Evolutionary conservation across 2,797 vertebrate species (phyloP), one percentile per base, ranked within the genome.

Genomic region (Nasua narica): DNA sequence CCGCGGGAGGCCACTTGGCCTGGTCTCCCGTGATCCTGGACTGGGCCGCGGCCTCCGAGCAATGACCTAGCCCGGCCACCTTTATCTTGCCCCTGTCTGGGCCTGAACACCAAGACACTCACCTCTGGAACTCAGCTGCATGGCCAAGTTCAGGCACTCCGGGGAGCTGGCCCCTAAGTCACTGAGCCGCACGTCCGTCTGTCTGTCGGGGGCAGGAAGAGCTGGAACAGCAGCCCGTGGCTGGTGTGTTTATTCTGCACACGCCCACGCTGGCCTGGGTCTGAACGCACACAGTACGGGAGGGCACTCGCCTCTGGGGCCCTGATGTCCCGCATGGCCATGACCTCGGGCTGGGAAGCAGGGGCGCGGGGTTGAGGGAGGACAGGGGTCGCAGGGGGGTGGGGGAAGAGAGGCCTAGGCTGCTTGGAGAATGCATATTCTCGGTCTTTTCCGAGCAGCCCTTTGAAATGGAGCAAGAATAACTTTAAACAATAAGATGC

Each of bases 401-500:
- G 86, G n/a, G 15, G 52, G 70, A 46, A 84, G 43, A 25, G 32
- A 60, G 87, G 91, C 70, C 88, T 65, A 0, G 82, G 95, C 95
- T 94, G 97, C 91, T 74, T 84, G 84, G 91, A 97, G 94, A 96
- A 97, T 90, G 91, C 23, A 6, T n/a, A n/a, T n/a, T n/a, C n/a
- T n/a, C n/a, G n/a, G 94, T 91, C 95, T 92, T 90, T 98, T 97
- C 93, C 97, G 94, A 97, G 85, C 52, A 96, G 94, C 77, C 96
- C 96, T 98, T 97, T 98, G 97, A 98, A 96, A 98, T 93, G 0
- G 67, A 98, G 95, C 97, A 98, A 97, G 98, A 98, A 97, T 98
- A 98, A 98, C 98, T 98, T 98, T 97, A 97, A 97, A 97, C 97
- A 98, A 96, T 92, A 98, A 96, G 94, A 97, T 96, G 96, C 93